Evolutionary conservation across 2,888 invertebrate species (phyloP), one percentile per base, ranked within the genome.

Genomic region (Caenorhabditis sulstoni): DNA sequence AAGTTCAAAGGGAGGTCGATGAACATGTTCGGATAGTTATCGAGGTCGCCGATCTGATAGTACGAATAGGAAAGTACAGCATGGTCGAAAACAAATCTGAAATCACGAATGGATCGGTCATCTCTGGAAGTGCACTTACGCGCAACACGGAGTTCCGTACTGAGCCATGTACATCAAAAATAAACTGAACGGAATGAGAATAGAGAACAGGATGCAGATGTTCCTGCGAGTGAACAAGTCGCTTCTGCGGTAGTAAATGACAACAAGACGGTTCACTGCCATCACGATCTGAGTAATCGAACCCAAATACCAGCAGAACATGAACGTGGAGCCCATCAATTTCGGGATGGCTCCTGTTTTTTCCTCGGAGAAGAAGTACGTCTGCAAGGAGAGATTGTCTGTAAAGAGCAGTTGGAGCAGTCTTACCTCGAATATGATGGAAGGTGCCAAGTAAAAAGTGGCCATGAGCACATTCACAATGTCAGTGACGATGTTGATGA

Each of bases 231-330:
- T 79, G 70, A 84, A 79, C 16, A 73, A 11, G n/a, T 77, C 75
- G 12, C 41, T 57, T 11, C 74, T 50, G 9, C 78, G 61, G 20
- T 58, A 78, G 44, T 76, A 80, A 16, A 84, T 81, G 1, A 81
- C 81, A n/a, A 75, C 58, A 9, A 67, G 39, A 47, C 82, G 75
- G 22, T 81, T 81, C 12, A 82, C 62, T 14, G 82, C 81, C 64
- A 83, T 79, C 20, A 84, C 64, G 18, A 81, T 84, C 47, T 82
- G 81, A 8, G 82, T 78, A 37, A 84, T 62, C 12, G 80, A 79
- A 5, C 75, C 75, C 52, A 80, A 61, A 52, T 84, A 84, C 84
- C 84, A 84, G 58, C 77, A 77, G 67, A 77, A 78, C 75, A 84
- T 79, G 74, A 84, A 84, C 0, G 71, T 68, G 9, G 78, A 79